phyloP scores from a whole-genome alignment of 2,797 vertebrate genomes.

The Crypturellus tataupa region DNA sequence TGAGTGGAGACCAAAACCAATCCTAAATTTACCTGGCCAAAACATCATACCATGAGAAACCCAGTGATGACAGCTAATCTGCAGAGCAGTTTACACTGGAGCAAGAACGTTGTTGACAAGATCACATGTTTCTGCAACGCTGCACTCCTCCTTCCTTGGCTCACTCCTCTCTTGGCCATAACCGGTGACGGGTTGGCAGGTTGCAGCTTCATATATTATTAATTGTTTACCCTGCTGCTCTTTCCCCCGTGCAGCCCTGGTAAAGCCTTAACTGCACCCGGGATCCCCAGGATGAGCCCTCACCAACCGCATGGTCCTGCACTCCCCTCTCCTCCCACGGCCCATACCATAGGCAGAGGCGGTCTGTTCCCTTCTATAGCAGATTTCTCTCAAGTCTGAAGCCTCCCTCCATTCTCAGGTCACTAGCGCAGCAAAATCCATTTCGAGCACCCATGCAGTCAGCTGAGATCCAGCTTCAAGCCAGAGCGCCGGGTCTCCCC shows the following conservation, averaged over 20 bases:
- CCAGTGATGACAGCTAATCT: neutral
- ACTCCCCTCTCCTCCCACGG: neutral
- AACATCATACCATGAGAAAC: neutral
- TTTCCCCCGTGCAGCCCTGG: neutral
- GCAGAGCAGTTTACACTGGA: neutral
- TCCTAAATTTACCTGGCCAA: neutral
- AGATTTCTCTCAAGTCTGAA: accelerated
- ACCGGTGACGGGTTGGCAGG: too few relatives aligned
- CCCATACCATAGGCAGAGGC: too few relatives aligned
- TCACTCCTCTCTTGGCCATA: neutral
- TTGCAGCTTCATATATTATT: neutral
- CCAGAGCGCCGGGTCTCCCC: neutral
- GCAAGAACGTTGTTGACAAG: neutral
- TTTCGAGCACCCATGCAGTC: neutral
- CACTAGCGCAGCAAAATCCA: accelerated
- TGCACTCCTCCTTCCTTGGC: neutral
- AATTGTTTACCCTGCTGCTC: neutral
- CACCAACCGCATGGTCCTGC: accelerated
- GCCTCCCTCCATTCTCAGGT: accelerated
- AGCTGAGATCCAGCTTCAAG: neutral
- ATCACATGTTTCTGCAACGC: neutral
- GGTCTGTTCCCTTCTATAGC: neutral
- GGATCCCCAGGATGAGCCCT: neutral
- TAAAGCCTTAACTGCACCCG: neutral
- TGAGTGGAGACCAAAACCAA: neutral